Conservation (phyloP, 2,113 vertebrate species). For the Mirza zaza region DNA sequence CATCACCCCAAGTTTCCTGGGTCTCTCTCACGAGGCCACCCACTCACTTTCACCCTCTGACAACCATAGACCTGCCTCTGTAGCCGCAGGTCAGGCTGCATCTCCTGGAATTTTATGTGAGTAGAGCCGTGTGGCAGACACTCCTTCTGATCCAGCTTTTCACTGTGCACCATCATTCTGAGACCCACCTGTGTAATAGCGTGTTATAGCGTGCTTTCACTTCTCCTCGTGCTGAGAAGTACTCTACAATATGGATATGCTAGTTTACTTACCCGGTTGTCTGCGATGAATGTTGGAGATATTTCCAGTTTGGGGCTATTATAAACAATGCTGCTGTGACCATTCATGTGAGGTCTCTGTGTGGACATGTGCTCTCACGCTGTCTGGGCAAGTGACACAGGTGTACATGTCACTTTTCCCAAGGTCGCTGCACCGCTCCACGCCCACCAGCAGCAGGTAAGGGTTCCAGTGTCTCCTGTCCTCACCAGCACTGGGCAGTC, state of each 20-base stretch:
- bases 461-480: too few species aligned
- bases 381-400: rapidly evolving
- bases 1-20: neutral
- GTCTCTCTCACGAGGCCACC: rapidly evolving
- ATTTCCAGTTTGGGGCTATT: neutral
- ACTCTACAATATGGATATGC: neutral
- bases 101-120: neutral
- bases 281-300: too few species aligned
- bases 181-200: too few species aligned
- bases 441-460: neutral
- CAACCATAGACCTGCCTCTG: rapidly evolving
- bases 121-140: rapidly evolving
- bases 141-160: too few species aligned
- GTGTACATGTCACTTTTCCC: neutral
- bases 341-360: neutral
- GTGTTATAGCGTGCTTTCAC: rapidly evolving
- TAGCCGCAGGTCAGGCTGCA: rapidly evolving
- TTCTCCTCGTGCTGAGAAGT: neutral
- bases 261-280: neutral
- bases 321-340: neutral
- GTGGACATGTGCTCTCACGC: neutral
- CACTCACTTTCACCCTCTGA: rapidly evolving
- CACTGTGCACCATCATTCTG: neutral
- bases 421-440: neutral
- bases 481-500: rapidly evolving